Base-by-base conservation (phyloP, 2,113 vertebrate genomes). In the Cavia aperea region DNA sequence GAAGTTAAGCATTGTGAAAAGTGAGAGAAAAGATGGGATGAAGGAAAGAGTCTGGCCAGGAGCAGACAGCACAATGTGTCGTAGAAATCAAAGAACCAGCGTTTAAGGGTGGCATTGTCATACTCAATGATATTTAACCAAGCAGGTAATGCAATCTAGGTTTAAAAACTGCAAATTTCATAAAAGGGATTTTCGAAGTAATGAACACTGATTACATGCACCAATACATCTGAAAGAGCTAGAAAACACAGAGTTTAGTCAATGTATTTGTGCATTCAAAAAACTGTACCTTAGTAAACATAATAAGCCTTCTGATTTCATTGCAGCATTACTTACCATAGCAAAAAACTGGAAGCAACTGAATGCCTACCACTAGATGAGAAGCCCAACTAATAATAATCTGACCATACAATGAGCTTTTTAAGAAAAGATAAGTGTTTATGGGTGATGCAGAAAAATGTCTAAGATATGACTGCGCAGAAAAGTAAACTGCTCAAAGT, bases 181-280 rank as follows among this genome's bases (percentile, higher is more conserved):
- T 31, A 75, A 70, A 75, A 78, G 7, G 65, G 3, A 70, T 81
- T 93, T 91, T 94, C 90, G 84, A 70, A 72, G 70, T 72, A 81
- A 89, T 43, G 81, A 75, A 81, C 58, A 81, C 72, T 81, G 66
- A 89, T 95, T 92, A 89, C 77, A 94, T 31, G 75, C 70, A 91
- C 88, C 92, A 84, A n/a, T 87, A 92, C 29, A 70, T 73, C 75
- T 60, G 81, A 86, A 92, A 95, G 51, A 56, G 51, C 6, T 16
- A 92, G 39, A 49, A 89, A 54, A n/a, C 72, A 85, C 24, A 72
- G 29, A 46, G 36, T 29, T 87, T 36, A 66, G 46, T 18, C 26
- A 81, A 2, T 58, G 16, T 8, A 75, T 83, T 65, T 84, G 43
- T 66, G 51, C 70, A 70, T 91, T 89, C 91, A 49, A 86, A 95